Base-by-base conservation (phyloP, 1,140 invertebrate genomes). In the Macrosteles quadrilineatus region DNA sequence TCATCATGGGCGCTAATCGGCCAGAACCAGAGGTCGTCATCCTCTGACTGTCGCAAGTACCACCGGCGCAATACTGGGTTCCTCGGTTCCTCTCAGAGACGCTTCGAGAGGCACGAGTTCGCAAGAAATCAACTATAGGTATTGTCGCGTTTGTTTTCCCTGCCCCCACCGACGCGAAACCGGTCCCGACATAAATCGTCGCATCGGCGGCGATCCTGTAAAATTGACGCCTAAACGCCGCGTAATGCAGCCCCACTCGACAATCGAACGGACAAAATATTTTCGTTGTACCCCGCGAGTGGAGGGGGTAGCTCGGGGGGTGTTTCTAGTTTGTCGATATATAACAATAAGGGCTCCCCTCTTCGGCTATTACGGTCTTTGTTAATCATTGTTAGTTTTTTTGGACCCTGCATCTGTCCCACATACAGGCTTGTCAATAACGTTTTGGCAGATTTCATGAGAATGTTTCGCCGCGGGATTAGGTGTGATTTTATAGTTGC, bases 311-410 rank as follows among this genome's bases (percentile, higher is more conserved):
- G 30, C 6, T 29, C 1, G 40, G 63, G 40, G 63, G 63, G 63
- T 66, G 63, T 45, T 45, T 45, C 63, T 43, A 66, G 63, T 66
- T 66, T 66, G 63, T 66, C 63, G 63, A 66, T 66, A 66, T 66
- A 45, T 27, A 40, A 66, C 32, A 43, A 66, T 43, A 45, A 19
- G 21, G 9, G 32, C 63, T 63, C 63, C 40, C 36, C 17, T 66
- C 40, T 30, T 12, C n/a, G 63, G 63, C 40, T 66, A 66, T 66
- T 66, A 66, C 45, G 63, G 30, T n/a, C 62, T 64, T 64, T 64
- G 62, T 64, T 64, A 43, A 43, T 43, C 63, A 66, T 66, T 66
- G 63, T 66, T 66, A 36, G 14, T 2, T 43, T 43, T 66, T 66
- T 40, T 66, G 32, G 63, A 43, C 63, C 17, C 23, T 6, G 55